Conservation (phyloP, 1,140 invertebrate species). For the Drosophila pachea region DNA sequence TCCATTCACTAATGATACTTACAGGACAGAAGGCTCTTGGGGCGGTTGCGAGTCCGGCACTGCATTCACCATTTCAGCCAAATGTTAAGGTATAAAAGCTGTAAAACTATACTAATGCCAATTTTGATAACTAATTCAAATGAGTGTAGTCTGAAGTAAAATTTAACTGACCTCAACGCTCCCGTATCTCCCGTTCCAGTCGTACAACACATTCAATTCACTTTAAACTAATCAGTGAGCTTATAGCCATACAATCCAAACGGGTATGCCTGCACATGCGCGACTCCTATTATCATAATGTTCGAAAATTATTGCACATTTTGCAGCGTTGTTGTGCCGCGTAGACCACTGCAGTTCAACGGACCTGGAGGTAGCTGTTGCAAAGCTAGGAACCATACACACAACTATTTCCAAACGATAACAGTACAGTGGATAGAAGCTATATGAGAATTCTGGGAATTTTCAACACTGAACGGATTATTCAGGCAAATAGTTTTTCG, state of each 20-base stretch:
- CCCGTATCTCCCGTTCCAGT: slow-evolving; percentile 18
- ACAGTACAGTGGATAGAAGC: slow-evolving; percentile 11
- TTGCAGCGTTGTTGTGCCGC: slow-evolving; percentile 22
- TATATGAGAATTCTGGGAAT: neutral
- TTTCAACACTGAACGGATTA: neutral
- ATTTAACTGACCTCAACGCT: slow-evolving; percentile 13
- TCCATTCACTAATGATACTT: slow-evolving; percentile 1
- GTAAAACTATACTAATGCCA: slow-evolving; percentile 21
- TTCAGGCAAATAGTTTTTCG: neutral
- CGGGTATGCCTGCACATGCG: slow-evolving; percentile 66
- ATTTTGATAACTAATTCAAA: slow-evolving; percentile 68
- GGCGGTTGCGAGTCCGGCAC: neutral
- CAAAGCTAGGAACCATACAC: slow-evolving; percentile 8
- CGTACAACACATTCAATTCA: slow-evolving; percentile 57
- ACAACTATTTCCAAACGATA: slow-evolving; percentile 15
- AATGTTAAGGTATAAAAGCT: neutral
- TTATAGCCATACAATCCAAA: slow-evolving; percentile 25
- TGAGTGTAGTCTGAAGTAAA: slow-evolving; percentile 22
- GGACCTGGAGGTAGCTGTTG: neutral
- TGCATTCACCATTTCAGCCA: slow-evolving; percentile 16
- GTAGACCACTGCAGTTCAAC: slow-evolving; percentile 17
- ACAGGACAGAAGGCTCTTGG: slow-evolving; percentile 14
- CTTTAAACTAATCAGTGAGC: slow-evolving; percentile 49
- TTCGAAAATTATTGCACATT: slow-evolving; percentile 56
- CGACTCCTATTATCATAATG: slow-evolving; percentile 60